Conservation (phyloP, 2,888 invertebrate genomes). For the Helicoverpa assulta region DNA sequence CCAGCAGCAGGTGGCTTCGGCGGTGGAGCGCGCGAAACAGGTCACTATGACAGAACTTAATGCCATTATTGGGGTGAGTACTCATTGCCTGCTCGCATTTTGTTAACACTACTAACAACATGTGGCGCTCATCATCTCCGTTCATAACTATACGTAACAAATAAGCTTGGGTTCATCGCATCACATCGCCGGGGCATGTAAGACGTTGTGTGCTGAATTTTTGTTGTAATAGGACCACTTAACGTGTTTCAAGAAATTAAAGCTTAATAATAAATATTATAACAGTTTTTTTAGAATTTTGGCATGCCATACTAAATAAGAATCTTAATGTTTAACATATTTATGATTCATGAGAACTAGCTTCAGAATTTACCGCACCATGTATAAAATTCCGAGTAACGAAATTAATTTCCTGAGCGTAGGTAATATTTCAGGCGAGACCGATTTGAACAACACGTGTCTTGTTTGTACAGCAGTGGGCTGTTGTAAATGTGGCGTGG, state of each 20-base stretch:
- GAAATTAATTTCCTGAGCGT: conserved; percentile 72
- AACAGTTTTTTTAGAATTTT: neutral
- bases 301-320: conserved; percentile 5
- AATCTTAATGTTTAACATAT: conserved; percentile 5
- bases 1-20: conserved; percentile 97
- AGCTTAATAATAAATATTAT: conserved; percentile 4
- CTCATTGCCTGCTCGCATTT: conserved; percentile 57
- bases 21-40: conserved; percentile 98
- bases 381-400: conserved; percentile 63
- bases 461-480: conserved; percentile 77
- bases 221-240: conserved; percentile 1
- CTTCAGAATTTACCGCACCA: conserved; percentile 42
- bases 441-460: conserved; percentile 80
- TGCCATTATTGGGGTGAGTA: conserved; percentile 97
- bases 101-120: conserved; percentile 58
- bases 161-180: conserved; percentile 46
- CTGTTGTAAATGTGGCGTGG: conserved; percentile 75
- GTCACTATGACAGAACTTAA: conserved; percentile 98
- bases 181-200: conserved; percentile 35
- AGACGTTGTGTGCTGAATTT: conserved; percentile 19
- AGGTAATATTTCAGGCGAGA: conserved; percentile 75
- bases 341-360: conserved; percentile 11
- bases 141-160: conserved; percentile 39
- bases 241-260: neutral
- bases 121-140: conserved; percentile 45